These are phyloP conservation scores for Sarcophaga peregrina DNA, from an alignment of 1,140 invertebrate species.

Conservation along the genomic window DNA sequence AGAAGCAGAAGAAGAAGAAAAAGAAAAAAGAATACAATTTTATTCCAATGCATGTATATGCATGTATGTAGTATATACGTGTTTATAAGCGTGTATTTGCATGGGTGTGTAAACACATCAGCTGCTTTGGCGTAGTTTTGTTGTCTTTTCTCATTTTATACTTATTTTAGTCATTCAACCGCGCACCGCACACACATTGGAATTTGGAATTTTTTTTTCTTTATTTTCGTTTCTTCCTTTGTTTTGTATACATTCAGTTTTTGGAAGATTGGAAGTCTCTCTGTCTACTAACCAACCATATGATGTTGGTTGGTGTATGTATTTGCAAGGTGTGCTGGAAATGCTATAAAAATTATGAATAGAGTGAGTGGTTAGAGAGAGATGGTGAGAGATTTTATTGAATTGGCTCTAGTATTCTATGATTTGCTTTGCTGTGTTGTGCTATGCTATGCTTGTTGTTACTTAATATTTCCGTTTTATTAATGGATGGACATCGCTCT, in stretches of 20 bases:
- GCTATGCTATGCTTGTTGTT: neutral
- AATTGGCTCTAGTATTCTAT: neutral
- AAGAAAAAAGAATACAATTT: no score
- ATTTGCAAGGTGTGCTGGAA: constrained; percentile 20
- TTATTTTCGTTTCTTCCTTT: no score
- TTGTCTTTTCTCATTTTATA: no score
- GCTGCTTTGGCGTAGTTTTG: constrained; percentile 14
- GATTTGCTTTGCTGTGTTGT: no score
- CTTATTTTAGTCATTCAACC: neutral
- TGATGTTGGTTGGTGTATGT: neutral
- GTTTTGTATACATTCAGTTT: neutral
- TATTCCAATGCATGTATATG: no score
- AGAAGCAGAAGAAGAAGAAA: no score
- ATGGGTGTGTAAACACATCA: constrained; percentile 18
- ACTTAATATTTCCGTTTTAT: constrained; percentile 17
- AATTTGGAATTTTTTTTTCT: neutral
- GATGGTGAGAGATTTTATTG: neutral
- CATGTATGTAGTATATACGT: no score
- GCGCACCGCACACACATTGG: neutral
- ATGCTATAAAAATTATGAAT: neutral
- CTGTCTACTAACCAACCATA: no score
- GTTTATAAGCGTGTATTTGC: neutral
- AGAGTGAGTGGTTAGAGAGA: neutral
- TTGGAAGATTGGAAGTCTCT: neutral
- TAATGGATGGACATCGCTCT: neutral